Conservation (phyloP, 2,888 invertebrate species). For the Drosophila lutescens region DNA sequence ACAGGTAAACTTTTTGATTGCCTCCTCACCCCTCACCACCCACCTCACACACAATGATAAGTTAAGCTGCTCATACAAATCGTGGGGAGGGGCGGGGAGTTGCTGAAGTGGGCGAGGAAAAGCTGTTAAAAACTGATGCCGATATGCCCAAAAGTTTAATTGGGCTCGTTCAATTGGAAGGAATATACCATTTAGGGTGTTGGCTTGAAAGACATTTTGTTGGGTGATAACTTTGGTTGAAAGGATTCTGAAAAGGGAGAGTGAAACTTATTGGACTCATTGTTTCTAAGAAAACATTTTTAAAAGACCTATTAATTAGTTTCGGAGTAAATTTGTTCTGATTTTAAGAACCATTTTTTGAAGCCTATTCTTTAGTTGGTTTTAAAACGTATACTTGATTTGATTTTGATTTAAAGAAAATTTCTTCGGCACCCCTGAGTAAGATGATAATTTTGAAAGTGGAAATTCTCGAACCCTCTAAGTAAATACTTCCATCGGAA, state of each 20-base stretch:
- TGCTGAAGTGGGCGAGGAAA: conserved; percentile 44
- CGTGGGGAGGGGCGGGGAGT: conserved; percentile 27
- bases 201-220: conserved; percentile 11
- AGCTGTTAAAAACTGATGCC: conserved; percentile 46
- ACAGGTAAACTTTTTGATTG: conserved; percentile 77
- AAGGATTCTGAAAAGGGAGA: background rate
- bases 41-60: conserved; percentile 57
- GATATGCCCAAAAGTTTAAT: conserved; percentile 46
- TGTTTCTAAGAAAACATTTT: too few relatives aligned
- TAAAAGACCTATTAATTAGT: too few relatives aligned
- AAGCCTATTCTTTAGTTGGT: too few relatives aligned
- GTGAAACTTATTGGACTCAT: background rate
- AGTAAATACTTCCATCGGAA: background rate
- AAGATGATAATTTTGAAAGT: too few relatives aligned
- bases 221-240: background rate
- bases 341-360: too few relatives aligned
- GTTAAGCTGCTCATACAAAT: conserved; percentile 59
- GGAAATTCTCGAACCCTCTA: background rate
- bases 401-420: too few relatives aligned
- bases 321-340: too few relatives aligned
- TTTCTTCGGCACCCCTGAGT: too few relatives aligned
- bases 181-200: conserved; percentile 14
- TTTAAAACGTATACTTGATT: too few relatives aligned
- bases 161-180: conserved; percentile 45
- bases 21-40: conserved; percentile 11